These are phyloP conservation scores for Cuculus canorus DNA, from an alignment of 2,797 vertebrate species.

Conservation along the genomic window DNA sequence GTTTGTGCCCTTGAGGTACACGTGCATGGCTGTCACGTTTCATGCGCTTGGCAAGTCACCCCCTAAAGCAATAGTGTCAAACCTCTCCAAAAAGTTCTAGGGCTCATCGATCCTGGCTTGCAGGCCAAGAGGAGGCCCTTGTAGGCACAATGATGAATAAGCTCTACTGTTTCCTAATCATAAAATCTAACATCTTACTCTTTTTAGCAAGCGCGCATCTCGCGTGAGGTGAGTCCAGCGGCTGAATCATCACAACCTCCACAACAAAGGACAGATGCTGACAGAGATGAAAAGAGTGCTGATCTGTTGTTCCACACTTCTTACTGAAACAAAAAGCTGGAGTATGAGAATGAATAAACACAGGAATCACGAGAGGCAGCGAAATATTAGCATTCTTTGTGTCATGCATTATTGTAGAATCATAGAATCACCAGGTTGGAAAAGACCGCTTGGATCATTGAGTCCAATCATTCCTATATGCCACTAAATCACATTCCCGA, in stretches of 20 bases:
- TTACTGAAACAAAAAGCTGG: neutral
- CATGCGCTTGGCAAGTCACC: neutral
- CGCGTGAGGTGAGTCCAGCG: neutral
- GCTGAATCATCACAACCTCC: neutral
- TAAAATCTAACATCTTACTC: neutral
- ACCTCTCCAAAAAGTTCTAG: neutral
- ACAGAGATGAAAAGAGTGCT: neutral
- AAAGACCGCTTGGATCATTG: no score
- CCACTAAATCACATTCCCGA: no score
- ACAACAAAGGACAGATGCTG: neutral
- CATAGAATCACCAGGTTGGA: no score
- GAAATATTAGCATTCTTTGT: neutral
- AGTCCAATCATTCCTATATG: no score
- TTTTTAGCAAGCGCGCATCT: neutral
- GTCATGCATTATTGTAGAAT: accelerated
- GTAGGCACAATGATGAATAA: neutral
- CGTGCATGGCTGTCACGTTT: neutral
- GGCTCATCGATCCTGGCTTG: neutral
- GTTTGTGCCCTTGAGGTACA: neutral
- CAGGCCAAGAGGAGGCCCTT: neutral
- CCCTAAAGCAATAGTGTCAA: neutral
- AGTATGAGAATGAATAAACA: neutral
- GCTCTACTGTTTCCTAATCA: neutral
- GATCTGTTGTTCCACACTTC: neutral
- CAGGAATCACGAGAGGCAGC: neutral